phyloP scores from a whole-genome alignment of 2,113 vertebrate genomes.

The Boulengeromyrus knoepffleri region DNA sequence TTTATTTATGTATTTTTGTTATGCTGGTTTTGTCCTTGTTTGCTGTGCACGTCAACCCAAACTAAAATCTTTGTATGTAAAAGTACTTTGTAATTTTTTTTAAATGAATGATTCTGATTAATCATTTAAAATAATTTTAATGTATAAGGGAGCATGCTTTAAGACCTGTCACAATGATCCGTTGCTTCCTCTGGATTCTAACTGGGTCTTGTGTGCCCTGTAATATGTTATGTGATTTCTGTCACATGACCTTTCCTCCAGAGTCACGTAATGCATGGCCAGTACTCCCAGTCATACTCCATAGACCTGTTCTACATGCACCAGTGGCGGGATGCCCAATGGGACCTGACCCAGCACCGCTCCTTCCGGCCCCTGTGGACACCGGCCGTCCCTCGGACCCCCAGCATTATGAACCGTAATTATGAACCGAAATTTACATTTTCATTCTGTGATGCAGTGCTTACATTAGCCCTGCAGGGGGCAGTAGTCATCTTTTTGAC shows the following conservation, averaged over 20 bases:
- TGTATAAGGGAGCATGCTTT: not conserved
- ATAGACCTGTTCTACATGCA: conserved; percentile 34
- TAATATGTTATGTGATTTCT: not conserved
- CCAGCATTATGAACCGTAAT: conserved; percentile 30
- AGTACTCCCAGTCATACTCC: conserved; percentile 33
- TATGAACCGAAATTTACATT: conserved; percentile 22
- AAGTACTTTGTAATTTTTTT: not conserved
- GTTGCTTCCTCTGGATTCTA: not conserved
- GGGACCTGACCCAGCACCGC: conserved; percentile 29
- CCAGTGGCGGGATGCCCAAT: conserved; percentile 32
- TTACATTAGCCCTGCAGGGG: not conserved
- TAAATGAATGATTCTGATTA: not conserved
- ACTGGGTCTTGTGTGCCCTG: not conserved
- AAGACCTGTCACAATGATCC: not conserved
- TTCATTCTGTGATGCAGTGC: not conserved
- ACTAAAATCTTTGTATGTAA: not conserved
- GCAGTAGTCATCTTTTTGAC: not conserved
- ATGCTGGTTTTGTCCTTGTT: not conserved
- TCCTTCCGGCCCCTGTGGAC: conserved; percentile 25
- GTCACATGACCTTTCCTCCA: not conserved
- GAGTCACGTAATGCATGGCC: conserved; percentile 33
- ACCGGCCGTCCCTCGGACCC: conserved; percentile 4
- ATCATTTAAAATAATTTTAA: not conserved
- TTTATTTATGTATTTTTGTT: not conserved
- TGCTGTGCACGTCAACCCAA: not conserved